phyloP scores from a whole-genome alignment of 2,113 vertebrate species.

The Sylvicapra grimmia region DNA sequence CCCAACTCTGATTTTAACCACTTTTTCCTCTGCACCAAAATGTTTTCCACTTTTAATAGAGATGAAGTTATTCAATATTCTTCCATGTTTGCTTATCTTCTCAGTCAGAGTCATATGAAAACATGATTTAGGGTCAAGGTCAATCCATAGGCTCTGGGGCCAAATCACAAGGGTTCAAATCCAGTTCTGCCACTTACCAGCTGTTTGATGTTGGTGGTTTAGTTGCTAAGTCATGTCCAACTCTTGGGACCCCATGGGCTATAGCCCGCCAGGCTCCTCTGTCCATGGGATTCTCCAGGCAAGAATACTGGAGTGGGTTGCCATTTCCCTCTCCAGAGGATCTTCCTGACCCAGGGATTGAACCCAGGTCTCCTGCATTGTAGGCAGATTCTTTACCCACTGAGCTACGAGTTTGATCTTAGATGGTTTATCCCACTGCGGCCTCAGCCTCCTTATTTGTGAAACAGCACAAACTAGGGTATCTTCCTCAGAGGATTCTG shows the following conservation, averaged over 20 bases:
- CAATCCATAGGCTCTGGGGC: not conserved
- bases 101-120: not conserved
- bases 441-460: not conserved
- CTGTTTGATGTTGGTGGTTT: not conserved
- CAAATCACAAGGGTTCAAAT: not conserved
- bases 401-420: not conserved
- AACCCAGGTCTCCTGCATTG: not conserved
- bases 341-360: not conserved
- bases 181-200: not conserved
- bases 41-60: not conserved
- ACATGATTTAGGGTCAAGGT: not conserved
- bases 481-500: not conserved
- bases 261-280: not conserved
- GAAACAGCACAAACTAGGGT: not conserved
- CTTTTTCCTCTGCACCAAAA: not conserved
- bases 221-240: not conserved
- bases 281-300: not conserved
- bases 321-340: not conserved
- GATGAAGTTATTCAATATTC: not conserved
- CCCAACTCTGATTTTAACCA: not conserved
- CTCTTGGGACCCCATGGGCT: fast-evolving
- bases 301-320: not conserved
- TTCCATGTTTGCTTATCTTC: not conserved
- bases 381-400: not conserved
- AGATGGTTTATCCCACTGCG: not conserved